Conservation (phyloP, 2,888 invertebrate species). For the Brachyptera putata region DNA sequence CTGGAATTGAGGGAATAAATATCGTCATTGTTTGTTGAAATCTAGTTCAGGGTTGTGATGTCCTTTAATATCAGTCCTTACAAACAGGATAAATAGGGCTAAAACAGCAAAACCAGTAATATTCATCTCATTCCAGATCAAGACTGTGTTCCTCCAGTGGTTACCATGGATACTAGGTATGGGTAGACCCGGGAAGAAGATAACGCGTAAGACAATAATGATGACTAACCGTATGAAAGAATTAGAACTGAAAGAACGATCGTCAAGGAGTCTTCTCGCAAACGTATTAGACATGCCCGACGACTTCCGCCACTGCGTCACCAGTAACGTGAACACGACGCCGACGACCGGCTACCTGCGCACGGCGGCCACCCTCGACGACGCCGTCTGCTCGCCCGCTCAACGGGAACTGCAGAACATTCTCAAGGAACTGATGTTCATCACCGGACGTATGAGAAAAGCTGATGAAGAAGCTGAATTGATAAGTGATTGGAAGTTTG, state of each 20-base stretch:
- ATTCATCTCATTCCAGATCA: constrained; percentile 76
- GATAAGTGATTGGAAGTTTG: constrained; percentile 97
- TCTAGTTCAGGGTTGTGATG: too few relatives aligned
- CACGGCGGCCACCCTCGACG: constrained; percentile 76
- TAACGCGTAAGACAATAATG: constrained; percentile 83
- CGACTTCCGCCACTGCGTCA: constrained; percentile 68
- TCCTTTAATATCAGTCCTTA: too few relatives aligned
- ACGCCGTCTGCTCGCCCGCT: constrained; percentile 51
- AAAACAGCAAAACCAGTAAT: too few relatives aligned
- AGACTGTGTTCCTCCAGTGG: constrained; percentile 94
- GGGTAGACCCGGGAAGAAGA: constrained; percentile 93
- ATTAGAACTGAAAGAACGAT: constrained; percentile 87
- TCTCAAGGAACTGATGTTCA: constrained; percentile 88
- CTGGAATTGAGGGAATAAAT: too few relatives aligned
- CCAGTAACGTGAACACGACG: constrained; percentile 38
- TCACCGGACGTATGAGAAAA: constrained; percentile 90
- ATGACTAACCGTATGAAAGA: constrained; percentile 90
- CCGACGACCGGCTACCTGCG: constrained; percentile 44
- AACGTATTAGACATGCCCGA: constrained; percentile 96
- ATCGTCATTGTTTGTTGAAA: too few relatives aligned
- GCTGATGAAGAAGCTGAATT: constrained; percentile 90
- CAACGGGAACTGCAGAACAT: constrained; percentile 87
- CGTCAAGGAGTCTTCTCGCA: constrained; percentile 88
- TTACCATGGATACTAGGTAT: constrained; percentile 94
- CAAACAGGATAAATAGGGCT: too few relatives aligned